phyloP scores from a whole-genome alignment of 2,113 vertebrate genomes.

The Forbesichthys papilliferus region DNA sequence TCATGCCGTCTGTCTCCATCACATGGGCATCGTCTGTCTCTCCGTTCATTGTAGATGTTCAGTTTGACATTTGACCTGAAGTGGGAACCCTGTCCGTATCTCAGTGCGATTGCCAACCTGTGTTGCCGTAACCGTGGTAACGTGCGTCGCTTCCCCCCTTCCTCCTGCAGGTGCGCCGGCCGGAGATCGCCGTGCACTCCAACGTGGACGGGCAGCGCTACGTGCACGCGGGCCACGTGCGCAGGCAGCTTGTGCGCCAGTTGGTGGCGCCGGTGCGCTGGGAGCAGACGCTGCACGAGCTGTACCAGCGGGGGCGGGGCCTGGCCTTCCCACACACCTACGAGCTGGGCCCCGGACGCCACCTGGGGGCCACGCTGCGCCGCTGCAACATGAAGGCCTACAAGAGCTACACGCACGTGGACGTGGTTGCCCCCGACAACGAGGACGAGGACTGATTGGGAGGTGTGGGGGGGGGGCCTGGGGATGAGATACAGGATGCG shows the following conservation, averaged over 20 bases:
- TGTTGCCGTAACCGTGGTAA: too few species aligned
- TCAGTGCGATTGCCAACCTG: not conserved
- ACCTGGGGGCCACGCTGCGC: conserved; percentile 85
- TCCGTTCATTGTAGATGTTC: too few species aligned
- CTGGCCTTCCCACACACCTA: conserved; percentile 84
- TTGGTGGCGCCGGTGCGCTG: conserved; percentile 89
- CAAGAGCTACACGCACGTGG: conserved; percentile 77
- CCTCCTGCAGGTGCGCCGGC: conserved; percentile 72
- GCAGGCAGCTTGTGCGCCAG: conserved; percentile 82
- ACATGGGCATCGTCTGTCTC: too few species aligned
- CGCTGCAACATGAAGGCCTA: conserved; percentile 91
- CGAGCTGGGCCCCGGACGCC: conserved; percentile 88
- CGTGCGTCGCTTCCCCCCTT: not conserved
- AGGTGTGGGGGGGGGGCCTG: too few species aligned
- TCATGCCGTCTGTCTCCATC: too few species aligned
- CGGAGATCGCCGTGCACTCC: conserved; percentile 85
- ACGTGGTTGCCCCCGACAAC: conserved; percentile 55
- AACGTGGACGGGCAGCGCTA: conserved; percentile 87
- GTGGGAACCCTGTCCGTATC: too few species aligned
- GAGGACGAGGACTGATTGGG: not conserved
- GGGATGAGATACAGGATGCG: not conserved
- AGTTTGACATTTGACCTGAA: too few species aligned
- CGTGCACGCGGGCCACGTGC: conserved; percentile 76
- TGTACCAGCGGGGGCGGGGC: conserved; percentile 84
- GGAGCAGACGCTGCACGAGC: conserved; percentile 92